phyloP scores from a whole-genome alignment of 1,140 invertebrate genomes.

The Sinonovacula constricta region DNA sequence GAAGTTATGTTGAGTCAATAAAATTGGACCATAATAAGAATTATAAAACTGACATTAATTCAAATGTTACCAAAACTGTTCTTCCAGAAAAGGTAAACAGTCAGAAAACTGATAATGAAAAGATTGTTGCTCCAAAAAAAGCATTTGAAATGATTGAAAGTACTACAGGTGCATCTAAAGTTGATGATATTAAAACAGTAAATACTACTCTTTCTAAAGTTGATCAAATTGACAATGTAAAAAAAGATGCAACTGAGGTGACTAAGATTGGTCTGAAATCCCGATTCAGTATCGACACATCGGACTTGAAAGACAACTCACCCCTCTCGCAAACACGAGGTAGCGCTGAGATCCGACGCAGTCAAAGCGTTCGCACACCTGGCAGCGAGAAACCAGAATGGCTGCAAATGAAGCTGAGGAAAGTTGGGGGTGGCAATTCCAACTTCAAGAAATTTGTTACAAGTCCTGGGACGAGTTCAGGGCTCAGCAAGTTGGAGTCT shows the following conservation, averaged over 20 bases:
- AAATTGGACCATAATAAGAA: neutral
- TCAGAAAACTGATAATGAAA: too few species aligned
- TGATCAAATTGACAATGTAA: neutral
- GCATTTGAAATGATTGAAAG: too few species aligned
- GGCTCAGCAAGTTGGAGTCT: neutral
- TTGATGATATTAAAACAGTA: neutral
- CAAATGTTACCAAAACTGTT: neutral
- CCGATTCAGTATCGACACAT: neutral
- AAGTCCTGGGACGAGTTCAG: neutral
- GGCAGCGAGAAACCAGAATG: conserved; percentile 46
- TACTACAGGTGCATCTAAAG: too few species aligned
- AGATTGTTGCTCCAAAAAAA: too few species aligned
- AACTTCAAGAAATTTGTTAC: too few species aligned
- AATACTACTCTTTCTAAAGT: neutral
- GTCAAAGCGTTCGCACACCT: conserved; percentile 38
- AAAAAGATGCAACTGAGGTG: neutral
- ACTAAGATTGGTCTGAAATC: too few species aligned
- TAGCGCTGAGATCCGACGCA: conserved; percentile 24
- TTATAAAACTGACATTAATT: neutral
- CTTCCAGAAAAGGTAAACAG: too few species aligned
- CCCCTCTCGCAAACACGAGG: conserved; percentile 8
- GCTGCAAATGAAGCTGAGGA: conserved; percentile 44
- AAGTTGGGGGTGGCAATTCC: conserved; percentile 31
- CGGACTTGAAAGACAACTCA: conserved; percentile 10
- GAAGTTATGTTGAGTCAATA: too few species aligned